These are phyloP conservation scores for Phoxinus dragarum DNA, from an alignment of 2,797 vertebrate species.

Conservation along the genomic window DNA sequence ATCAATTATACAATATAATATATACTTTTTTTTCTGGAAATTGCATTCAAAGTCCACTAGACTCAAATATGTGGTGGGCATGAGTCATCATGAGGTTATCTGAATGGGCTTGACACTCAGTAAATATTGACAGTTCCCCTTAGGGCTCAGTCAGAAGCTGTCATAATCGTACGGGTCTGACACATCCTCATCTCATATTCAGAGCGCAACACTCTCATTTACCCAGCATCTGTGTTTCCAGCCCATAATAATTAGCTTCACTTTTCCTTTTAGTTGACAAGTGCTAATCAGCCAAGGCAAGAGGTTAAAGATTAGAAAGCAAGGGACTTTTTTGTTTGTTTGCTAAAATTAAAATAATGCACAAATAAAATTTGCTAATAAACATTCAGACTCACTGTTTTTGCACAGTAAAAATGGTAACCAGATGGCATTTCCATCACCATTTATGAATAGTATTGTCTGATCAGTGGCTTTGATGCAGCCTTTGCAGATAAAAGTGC, in stretches of 20 bases:
- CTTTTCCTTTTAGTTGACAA: neutral
- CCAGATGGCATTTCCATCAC: constrained; percentile 49
- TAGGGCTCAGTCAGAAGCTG: constrained; percentile 13
- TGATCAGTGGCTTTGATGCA: constrained; percentile 57
- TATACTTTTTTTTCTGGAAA: neutral
- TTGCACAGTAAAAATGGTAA: constrained; percentile 39
- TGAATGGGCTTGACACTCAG: neutral
- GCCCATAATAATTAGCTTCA: constrained; percentile 5
- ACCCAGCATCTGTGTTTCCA: constrained; percentile 27
- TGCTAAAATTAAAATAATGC: neutral
- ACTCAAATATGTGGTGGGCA: neutral
- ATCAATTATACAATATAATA: neutral
- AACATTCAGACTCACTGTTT: neutral
- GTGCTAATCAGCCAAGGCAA: neutral
- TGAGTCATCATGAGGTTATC: neutral
- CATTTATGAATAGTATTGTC: constrained; percentile 54
- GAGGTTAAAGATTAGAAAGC: constrained; percentile 1
- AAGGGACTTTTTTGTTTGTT: neutral
- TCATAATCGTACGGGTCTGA: neutral
- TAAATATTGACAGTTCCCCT: constrained; percentile 18
- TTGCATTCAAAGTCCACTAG: neutral
- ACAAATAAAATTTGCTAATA: neutral
- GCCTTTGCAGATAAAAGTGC: constrained; percentile 58
- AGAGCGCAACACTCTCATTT: neutral
- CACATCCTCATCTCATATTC: constrained; percentile 28